Evolutionary conservation across 2,888 invertebrate species (phyloP), one percentile per base, ranked within the genome.

Genomic region (Nyleta sp.): DNA sequence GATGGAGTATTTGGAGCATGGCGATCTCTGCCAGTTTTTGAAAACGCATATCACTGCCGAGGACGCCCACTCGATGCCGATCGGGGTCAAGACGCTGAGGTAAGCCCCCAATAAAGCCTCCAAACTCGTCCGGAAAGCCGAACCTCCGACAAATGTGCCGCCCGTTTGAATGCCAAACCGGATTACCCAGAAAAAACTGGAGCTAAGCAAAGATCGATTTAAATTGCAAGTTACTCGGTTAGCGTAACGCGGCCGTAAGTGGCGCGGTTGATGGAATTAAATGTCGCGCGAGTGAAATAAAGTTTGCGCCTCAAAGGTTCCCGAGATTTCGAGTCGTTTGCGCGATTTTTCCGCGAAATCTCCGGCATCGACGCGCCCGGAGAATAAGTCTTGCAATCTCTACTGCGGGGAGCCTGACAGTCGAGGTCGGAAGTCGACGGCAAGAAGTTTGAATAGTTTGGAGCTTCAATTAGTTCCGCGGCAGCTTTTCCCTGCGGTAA

Each of bases 21-120:
- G 96, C 0, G 97, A 97, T 90, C 92, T 97, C 78, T 95, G 96
- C 91, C 95, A 96, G 87, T 95, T 95, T 90, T 92, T 97, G 44
- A 94, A 95, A 84, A 93, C 95, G 11, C 94, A 95, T 84, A 91
- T 93, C 59, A 92, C 94, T 28, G 93, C 94, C 33, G 94, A 94
- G 85, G 93, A 93, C 77, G 92, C 92, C 40, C 92, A 92, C 55
- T 92, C 92, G 77, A 91, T 92, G 89, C 92, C 92, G 42, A 92
- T 92, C 74, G 92, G 93, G 71, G 92, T 93, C 60, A 94, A 94
- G 87, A 93, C 93, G 17, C 91, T 95, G 78, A 93, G 93, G 93
- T 93, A 87, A 84, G 84, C 11, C 22, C 18, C 17, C 22, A n/a
- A n/a, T n/a, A n/a, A n/a, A n/a, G n/a, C n/a, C n/a, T n/a, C n/a